Evolutionary conservation across 2,888 invertebrate species (phyloP), one percentile per base, ranked within the genome.

Genomic region (Phengaris alcon): DNA sequence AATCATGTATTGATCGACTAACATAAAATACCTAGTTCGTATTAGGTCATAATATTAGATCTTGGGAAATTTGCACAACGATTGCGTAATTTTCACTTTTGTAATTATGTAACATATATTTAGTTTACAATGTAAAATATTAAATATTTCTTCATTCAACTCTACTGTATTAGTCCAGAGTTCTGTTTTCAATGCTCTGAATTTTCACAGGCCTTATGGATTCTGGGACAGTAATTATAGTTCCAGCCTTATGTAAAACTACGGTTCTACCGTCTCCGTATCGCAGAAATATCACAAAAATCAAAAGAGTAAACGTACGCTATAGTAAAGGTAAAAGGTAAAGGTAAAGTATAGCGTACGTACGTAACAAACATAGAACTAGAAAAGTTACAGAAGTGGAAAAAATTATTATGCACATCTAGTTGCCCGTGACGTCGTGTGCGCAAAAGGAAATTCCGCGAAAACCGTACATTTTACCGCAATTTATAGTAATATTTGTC

Each of bases 1-100:
- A 51, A n/a, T 51, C 51, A 48, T 10, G 48, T 70, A 70, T 70
- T 51, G 48, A 70, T 70, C 70, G 15, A n/a, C 59, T 22, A 22
- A 59, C 44, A 59, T 22, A 15, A 5, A 22, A 35, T 64, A 64
- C 44, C 13, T 64, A 59, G 59, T 22, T 10, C 10, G 10, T 59
- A 10, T 64, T 35, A 44, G 64, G 64, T 44, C 35, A 64, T 52
- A 9, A 35, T 35, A 4, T 22, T 35, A 35, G 1, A 4, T 35
- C 4, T 35, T 35, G 1, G 35, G 35, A 35, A 35, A 35, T 35
- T 3, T 35, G 0, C 35, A 35, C 4, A 2, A 35, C 35, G 35
- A 35, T 35, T 35, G 35, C 4, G 35, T 35, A 35, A 35, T 35
- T 35, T 35, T 35, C 4, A 35, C 35, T 35, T 35, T 35, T 35